phyloP scores from a whole-genome alignment of 2,888 invertebrate genomes.

The Prenolepis imparis region DNA sequence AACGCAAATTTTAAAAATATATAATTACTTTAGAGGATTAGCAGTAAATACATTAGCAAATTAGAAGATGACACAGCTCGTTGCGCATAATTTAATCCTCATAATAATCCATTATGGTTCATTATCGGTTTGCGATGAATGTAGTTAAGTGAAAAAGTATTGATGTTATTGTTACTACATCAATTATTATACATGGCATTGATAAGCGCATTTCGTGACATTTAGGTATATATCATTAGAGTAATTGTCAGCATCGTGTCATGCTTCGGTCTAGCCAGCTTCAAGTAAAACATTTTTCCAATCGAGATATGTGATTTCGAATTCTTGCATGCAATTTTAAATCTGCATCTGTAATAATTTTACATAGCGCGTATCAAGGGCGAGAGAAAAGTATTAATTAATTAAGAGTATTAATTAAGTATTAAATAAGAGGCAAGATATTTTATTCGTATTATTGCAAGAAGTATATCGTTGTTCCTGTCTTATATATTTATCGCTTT shows the following conservation, averaged over 20 bases:
- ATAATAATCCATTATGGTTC: conserved; percentile 3
- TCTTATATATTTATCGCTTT: background rate
- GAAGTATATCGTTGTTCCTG: background rate
- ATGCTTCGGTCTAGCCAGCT: conserved; percentile 6
- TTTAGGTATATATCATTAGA: conserved; percentile 40
- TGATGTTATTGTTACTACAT: background rate
- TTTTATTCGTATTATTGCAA: background rate
- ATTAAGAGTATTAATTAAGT: background rate
- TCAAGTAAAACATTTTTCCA: background rate
- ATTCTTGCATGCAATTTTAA: conserved; percentile 22
- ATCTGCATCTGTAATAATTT: conserved; percentile 16
- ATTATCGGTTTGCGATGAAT: conserved; percentile 7
- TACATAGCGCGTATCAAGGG: background rate
- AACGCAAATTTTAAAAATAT: background rate
- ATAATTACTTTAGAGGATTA: conserved; percentile 9
- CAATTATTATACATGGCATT: background rate
- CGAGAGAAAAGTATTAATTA: background rate
- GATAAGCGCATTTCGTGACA: conserved; percentile 17
- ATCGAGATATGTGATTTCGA: background rate
- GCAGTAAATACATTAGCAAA: background rate
- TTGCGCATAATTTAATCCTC: conserved; percentile 18
- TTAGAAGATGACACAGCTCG: conserved; percentile 5
- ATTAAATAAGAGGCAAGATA: background rate
- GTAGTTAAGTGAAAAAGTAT: background rate
- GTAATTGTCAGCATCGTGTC: conserved; percentile 11